A percentile compares a stretch with the other conserved stretches of the same genome.
Conservation (phyloP, 2,888 invertebrate species). For the Macropis europaea region DNA sequence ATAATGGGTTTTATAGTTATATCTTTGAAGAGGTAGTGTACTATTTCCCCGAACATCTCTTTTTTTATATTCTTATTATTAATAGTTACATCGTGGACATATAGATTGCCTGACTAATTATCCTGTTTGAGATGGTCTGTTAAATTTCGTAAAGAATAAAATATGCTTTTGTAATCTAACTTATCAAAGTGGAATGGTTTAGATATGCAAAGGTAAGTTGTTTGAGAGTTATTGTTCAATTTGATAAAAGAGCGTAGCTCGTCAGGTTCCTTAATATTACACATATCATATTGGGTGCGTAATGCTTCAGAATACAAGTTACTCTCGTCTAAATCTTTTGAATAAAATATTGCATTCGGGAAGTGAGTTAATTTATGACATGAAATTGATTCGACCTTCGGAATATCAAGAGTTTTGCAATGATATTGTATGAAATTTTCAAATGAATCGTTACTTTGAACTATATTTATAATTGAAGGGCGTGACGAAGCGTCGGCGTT, state of each 20-base stretch:
- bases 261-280: neutral
- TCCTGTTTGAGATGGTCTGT: neutral
- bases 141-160: neutral
- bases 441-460: neutral
- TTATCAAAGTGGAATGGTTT: conserved; percentile 7
- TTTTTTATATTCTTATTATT: neutral
- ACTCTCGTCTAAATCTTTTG: conserved; percentile 6
- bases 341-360: conserved; percentile 14
- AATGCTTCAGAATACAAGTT: neutral
- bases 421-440: conserved; percentile 4
- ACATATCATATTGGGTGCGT: neutral
- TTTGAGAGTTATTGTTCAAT: neutral
- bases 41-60: conserved; percentile 7
- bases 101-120: neutral
- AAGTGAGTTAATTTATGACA: conserved; percentile 5
- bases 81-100: neutral
- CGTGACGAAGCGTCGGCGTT: conserved; percentile 4
- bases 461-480: neutral
- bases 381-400: conserved; percentile 1
- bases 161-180: conserved; percentile 9
- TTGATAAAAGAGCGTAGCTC: conserved; percentile 13
- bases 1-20: neutral
- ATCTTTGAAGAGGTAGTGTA: conserved; percentile 10
- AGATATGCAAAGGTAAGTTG: neutral
- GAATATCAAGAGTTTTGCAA: conserved; percentile 14